A percentile compares a stretch with the other conserved stretches of the same genome.
Evolutionary conservation across 2,888 invertebrate genomes (phyloP).

Genomic region (Aphrophora alni): DNA sequence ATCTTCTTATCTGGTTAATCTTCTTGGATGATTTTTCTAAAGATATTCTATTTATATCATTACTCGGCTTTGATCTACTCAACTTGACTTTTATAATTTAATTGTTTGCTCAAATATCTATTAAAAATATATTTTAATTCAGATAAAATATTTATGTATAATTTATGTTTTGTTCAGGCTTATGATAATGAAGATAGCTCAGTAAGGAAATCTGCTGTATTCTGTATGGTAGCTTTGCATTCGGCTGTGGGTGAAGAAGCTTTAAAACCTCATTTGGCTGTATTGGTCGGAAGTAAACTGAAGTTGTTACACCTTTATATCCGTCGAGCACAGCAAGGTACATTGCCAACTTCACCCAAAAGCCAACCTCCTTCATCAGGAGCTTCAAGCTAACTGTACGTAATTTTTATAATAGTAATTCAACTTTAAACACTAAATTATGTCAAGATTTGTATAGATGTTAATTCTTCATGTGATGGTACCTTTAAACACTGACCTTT

Average conservation of each 20-base stretch:
- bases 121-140: no score
- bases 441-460: no score
- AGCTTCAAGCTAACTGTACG: not conserved
- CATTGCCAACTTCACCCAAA: conserved; percentile 52
- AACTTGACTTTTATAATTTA: no score
- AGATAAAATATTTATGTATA: no score
- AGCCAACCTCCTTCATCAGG: conserved; percentile 30
- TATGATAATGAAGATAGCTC: conserved; percentile 92
- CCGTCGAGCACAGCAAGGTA: conserved; percentile 63
- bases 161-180: conserved; percentile 68
- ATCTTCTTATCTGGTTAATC: no score
- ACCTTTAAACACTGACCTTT: no score
- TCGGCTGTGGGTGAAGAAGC: conserved; percentile 86
- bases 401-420: not conserved
- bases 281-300: conserved; percentile 88
- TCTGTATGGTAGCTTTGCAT: conserved; percentile 96
- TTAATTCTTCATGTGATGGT: no score
- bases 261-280: conserved; percentile 79
- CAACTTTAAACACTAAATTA: no score
- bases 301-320: conserved; percentile 83
- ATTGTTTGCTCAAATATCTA: no score
- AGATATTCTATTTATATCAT: no score
- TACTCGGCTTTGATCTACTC: no score
- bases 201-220: conserved; percentile 94
- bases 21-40: no score